These are phyloP conservation scores for Pristis pectinata DNA, from an alignment of 2,797 vertebrate species.

Conservation along the genomic window DNA sequence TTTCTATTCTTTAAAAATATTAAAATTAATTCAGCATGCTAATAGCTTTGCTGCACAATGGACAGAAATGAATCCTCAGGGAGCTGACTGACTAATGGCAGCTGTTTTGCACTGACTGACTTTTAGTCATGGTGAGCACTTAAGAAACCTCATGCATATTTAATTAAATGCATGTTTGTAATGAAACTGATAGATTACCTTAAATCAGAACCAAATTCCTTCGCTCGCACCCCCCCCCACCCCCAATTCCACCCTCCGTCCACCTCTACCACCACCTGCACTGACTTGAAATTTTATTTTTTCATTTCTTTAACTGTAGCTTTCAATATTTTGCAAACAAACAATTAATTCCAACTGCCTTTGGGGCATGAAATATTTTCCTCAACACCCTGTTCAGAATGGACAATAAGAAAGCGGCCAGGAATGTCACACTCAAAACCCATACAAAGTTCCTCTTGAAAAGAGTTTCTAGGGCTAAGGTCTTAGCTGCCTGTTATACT, in stretches of 20 bases:
- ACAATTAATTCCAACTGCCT: not conserved
- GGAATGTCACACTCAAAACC: not conserved
- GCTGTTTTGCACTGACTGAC: not conserved
- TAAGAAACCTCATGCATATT: conserved; percentile 22
- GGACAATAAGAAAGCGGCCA: not conserved
- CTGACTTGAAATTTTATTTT: not conserved
- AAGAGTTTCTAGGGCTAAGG: not conserved
- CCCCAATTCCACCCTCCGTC: not conserved
- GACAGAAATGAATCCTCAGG: not conserved
- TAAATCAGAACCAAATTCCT: not conserved
- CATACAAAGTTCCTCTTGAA: not conserved
- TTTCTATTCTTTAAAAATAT: not conserved
- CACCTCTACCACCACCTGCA: not conserved
- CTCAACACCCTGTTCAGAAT: not conserved
- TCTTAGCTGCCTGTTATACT: not conserved
- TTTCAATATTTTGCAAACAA: not conserved
- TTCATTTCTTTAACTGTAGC: too few relatives aligned
- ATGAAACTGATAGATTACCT: conserved; percentile 14
- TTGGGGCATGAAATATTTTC: not conserved
- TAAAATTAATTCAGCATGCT: not conserved
- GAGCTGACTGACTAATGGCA: not conserved
- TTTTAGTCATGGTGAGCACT: not conserved
- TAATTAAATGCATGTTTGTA: not conserved
- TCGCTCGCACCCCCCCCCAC: not conserved
- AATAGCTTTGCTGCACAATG: not conserved